Conservation (phyloP, 37 sponge, comb jelly and placozoan species). For the Hexactinellida sp. region DNA sequence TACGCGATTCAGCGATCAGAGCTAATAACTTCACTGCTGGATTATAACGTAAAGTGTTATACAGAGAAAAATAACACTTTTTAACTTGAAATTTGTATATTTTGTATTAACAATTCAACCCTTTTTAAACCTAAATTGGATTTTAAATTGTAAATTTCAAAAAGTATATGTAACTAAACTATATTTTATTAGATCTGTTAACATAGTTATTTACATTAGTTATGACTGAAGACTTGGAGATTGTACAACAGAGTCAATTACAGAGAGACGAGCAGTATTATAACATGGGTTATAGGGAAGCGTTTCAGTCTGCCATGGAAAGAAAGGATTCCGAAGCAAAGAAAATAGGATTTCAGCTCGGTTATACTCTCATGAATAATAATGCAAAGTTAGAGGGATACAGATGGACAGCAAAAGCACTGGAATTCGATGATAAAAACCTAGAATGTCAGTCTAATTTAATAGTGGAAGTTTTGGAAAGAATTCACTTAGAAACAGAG, state of each 20-base stretch:
- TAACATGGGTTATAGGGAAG: conserved; percentile 12
- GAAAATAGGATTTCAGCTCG: background rate
- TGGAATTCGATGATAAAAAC: background rate
- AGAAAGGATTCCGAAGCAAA: background rate
- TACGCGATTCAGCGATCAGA: background rate
- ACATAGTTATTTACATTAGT: no score
- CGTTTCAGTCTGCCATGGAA: background rate
- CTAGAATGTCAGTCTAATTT: background rate
- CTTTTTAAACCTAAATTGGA: no score
- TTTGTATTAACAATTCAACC: no score
- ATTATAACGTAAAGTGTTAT: background rate
- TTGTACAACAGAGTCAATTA: background rate
- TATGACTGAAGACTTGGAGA: background rate
- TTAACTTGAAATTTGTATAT: background rate
- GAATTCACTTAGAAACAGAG: background rate
- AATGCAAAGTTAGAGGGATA: background rate
- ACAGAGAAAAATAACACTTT: background rate
- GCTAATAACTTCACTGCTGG: background rate
- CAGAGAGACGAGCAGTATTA: background rate
- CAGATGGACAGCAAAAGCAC: background rate
- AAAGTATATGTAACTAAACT: no score
- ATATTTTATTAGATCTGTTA: background rate
- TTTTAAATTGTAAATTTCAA: no score
- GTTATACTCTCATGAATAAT: background rate
- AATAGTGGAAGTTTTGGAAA: background rate